Evolutionary conservation across 2,888 invertebrate genomes (phyloP), one percentile per base, ranked within the genome.

Genomic region (Patella ulyssiponensis): DNA sequence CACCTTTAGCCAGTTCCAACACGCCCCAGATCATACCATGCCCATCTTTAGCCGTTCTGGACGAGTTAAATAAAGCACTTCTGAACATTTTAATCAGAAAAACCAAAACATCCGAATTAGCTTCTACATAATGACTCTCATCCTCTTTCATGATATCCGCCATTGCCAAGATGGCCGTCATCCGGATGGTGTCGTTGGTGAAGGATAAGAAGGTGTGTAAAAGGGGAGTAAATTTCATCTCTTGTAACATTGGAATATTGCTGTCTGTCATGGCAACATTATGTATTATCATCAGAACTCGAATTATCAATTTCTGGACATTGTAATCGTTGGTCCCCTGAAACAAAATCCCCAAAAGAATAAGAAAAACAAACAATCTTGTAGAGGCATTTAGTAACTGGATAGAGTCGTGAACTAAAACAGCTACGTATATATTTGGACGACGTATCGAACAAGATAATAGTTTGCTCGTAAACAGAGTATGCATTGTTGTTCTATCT

Each of bases 201-300:
- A 23, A 64, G 11, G 64, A 64, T 12, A 64, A 23, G 64, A 23
- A 64, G 4, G 20, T 64, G 11, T 64, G 20, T 23, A 64, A 23
- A 15, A 64, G 11, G 0, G 64, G 64, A 9, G 64, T 23, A 23
- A 20, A 64, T 23, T 64, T 23, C 64, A 64, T 23, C 4, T 64
- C 64, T 64, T 64, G 64, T 64, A 64, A 20, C 11, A 64, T 20
- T 23, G 64, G 64, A 23, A 64, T 64, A 20, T 64, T 64, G 64
- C 20, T 23, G 64, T 64, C 64, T 20, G 64, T 64, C 64, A 64
- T 64, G 23, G 64, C 64, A 12, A 64, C 64, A 23, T 64, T 64
- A 23, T 64, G 64, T 11, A 64, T 64, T 20, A 64, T 64, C 64
- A 64, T 64, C 23, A 64, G 23, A 9, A 64, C 64, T 7, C 64